These are phyloP conservation scores for Aplocera efformata DNA, from an alignment of 2,888 invertebrate species.

Conservation along the genomic window DNA sequence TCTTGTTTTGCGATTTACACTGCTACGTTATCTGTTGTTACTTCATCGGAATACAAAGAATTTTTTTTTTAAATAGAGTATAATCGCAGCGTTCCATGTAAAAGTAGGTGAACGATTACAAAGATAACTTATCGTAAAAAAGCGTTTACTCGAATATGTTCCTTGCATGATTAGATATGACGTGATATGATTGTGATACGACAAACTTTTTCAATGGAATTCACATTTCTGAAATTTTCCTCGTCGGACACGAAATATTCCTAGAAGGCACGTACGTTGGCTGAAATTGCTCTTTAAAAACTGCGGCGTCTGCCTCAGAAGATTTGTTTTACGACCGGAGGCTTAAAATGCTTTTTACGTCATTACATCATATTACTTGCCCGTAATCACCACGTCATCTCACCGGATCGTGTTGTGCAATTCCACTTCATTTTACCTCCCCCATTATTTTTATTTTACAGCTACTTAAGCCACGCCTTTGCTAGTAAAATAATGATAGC, in stretches of 20 bases:
- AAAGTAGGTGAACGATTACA: conserved; percentile 47
- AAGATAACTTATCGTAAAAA: conserved; percentile 50
- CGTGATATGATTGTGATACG: conserved; percentile 34
- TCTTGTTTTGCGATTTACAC: conserved; percentile 6
- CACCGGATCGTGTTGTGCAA: conserved; percentile 37
- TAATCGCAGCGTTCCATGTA: conserved; percentile 21
- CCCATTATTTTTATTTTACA: conserved; percentile 32
- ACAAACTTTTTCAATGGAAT: conserved; percentile 9
- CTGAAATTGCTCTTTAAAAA: conserved; percentile 28
- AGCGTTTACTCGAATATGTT: conserved; percentile 38
- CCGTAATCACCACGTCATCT: conserved; percentile 43
- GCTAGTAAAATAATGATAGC: conserved; percentile 27
- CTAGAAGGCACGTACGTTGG: conserved; percentile 15
- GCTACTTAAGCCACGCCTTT: conserved; percentile 23
- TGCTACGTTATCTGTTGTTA: conserved; percentile 11
- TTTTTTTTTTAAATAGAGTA: conserved; percentile 18
- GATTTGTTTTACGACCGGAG: conserved; percentile 31
- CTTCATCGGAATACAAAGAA: conserved; percentile 11
- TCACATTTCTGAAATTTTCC: conserved; percentile 14
- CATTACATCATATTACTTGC: conserved; percentile 46
- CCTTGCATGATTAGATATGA: conserved; percentile 47
- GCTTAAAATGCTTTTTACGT: conserved; percentile 49
- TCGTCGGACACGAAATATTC: conserved; percentile 10
- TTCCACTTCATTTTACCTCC: conserved; percentile 29
- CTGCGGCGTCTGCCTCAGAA: conserved; percentile 29